A percentile compares a stretch with the other conserved stretches of the same genome.
Evolutionary conservation across 2,888 invertebrate species (phyloP).

Genomic region (Nasonovia ribisnigri): DNA sequence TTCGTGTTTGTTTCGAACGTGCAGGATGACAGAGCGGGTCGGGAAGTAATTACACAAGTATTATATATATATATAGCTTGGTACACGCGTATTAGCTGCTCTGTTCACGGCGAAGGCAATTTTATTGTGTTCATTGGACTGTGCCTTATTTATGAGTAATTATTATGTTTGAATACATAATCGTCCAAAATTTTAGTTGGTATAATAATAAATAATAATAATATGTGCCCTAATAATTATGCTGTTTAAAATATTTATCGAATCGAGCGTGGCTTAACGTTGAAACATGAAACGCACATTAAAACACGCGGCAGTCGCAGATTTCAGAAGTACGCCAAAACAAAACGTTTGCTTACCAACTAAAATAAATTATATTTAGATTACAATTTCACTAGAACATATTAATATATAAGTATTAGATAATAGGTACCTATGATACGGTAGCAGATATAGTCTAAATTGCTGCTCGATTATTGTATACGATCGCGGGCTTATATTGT

Average conservation of each 20-base stretch:
- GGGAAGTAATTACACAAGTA: not conserved
- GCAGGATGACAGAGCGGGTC: not conserved
- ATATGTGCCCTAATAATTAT: not conserved
- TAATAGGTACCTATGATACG: not conserved
- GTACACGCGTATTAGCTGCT: not conserved
- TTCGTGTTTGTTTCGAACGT: not conserved
- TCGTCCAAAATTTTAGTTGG: not conserved
- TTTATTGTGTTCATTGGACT: not conserved
- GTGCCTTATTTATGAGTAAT: not conserved
- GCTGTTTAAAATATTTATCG: not conserved
- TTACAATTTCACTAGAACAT: not conserved
- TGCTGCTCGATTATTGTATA: not conserved
- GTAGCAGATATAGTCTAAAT: not conserved
- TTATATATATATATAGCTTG: not conserved
- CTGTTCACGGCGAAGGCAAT: not conserved
- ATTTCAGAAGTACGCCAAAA: not conserved
- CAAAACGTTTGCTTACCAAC: not conserved
- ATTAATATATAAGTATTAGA: not conserved
- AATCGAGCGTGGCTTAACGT: not conserved
- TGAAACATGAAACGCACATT: not conserved
- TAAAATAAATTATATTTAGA: not conserved
- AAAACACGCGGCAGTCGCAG: not conserved
- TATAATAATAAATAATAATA: not conserved
- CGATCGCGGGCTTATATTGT: not conserved
- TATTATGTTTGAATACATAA: not conserved